Evolutionary conservation across 2,797 vertebrate genomes (phyloP).

Genomic region (Rhincodon typus): DNA sequence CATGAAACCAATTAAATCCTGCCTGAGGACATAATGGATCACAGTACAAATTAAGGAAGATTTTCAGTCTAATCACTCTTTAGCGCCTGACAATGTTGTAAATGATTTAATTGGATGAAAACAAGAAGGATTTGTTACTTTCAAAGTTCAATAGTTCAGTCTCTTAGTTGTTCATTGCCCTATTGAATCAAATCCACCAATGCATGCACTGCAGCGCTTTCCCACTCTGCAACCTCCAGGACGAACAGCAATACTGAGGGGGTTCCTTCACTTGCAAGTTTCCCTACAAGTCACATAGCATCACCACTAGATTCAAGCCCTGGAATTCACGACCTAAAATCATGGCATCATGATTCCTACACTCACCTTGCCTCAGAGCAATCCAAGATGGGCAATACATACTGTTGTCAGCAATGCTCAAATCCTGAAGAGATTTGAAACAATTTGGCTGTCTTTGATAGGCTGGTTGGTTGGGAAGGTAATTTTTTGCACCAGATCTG

Average conservation of each 20-base stretch:
- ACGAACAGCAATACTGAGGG: background rate
- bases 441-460: background rate
- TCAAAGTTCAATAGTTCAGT: background rate
- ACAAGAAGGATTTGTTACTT: constrained; percentile 7
- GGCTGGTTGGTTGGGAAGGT: background rate
- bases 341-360: background rate
- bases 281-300: background rate
- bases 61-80: constrained; percentile 24
- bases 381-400: background rate
- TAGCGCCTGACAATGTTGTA: constrained; percentile 8
- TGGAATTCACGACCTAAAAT: background rate
- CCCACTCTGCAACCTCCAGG: background rate
- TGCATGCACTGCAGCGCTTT: background rate
- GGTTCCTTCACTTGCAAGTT: background rate
- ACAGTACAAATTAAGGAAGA: background rate
- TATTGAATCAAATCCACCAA: background rate
- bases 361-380: background rate
- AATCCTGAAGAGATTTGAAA: background rate
- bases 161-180: background rate
- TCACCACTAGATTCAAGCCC: background rate
- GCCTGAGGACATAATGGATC: constrained; percentile 21
- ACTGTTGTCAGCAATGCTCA: background rate
- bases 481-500: background rate
- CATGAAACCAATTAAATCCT: background rate
- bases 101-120: constrained; percentile 17